Evolutionary conservation across 2,113 vertebrate genomes (phyloP).

Genomic region (Brienomyrus longianalis): DNA sequence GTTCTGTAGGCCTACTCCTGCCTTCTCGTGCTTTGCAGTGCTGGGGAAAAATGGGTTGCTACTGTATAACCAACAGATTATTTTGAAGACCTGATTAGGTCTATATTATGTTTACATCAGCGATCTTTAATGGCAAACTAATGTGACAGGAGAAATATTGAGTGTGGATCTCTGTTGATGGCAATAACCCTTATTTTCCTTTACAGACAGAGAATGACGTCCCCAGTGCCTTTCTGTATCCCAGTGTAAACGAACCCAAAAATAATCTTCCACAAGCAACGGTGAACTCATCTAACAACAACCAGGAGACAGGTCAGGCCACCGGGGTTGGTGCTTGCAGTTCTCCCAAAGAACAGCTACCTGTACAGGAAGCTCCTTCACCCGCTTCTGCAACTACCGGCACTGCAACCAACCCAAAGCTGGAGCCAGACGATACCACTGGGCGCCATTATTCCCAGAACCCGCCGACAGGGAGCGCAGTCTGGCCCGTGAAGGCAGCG

Average conservation of each 20-base stretch:
- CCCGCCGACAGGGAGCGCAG: background rate
- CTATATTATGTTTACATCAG: background rate
- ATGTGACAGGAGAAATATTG: background rate
- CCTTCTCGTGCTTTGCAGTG: background rate
- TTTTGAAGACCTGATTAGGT: background rate
- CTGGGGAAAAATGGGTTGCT: background rate
- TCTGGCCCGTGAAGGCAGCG: background rate
- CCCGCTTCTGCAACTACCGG: constrained; percentile 40
- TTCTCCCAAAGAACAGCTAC: background rate
- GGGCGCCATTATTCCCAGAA: constrained; percentile 49
- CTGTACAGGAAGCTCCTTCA: background rate
- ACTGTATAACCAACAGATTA: background rate
- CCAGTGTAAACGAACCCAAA: constrained; percentile 64
- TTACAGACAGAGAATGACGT: constrained; percentile 32
- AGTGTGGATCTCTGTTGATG: background rate
- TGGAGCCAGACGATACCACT: constrained; percentile 64
- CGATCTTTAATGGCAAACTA: background rate
- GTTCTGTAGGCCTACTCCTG: background rate
- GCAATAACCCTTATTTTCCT: background rate
- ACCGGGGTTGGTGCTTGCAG: background rate
- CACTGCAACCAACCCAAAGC: constrained; percentile 57
- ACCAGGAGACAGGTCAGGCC: background rate
- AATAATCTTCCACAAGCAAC: constrained; percentile 13
- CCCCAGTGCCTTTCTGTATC: constrained; percentile 58
- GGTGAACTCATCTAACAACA: constrained; percentile 8